Percentiles rank a stretch among this genome's conserved stretches.
Conservation (phyloP, 2,113 vertebrate species). For the Cricetomys ansorgei region DNA sequence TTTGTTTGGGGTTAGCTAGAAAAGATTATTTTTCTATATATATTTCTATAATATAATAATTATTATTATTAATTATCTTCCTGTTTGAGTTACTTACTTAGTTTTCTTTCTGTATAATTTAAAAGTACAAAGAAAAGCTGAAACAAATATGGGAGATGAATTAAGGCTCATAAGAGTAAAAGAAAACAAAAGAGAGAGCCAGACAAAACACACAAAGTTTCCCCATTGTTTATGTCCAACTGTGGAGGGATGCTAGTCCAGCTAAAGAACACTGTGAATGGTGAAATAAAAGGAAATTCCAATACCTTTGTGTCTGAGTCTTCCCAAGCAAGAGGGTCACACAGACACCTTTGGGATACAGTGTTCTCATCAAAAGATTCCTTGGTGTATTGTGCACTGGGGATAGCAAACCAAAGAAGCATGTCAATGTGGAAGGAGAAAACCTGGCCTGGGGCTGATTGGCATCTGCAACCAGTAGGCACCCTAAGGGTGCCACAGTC, state of each 20-base stretch:
- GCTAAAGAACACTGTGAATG: not conserved
- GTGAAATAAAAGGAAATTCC: not conserved
- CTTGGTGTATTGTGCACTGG: not conserved
- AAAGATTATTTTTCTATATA: conserved; percentile 16
- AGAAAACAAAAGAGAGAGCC: not conserved
- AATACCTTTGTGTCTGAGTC: not conserved
- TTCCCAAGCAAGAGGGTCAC: not conserved
- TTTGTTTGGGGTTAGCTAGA: not conserved
- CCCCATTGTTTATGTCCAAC: not conserved
- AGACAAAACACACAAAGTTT: not conserved
- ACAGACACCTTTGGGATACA: too few species aligned
- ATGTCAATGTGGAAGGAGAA: not conserved
- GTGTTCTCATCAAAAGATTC: not conserved
- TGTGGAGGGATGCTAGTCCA: not conserved
- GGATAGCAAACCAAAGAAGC: rapidly evolving
- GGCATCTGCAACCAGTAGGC: not conserved
- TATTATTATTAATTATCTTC: conserved; percentile 3
- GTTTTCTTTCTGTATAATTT: too few species aligned
- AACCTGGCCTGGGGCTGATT: rapidly evolving
- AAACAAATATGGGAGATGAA: not conserved
- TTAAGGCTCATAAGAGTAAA: conserved; percentile 9
- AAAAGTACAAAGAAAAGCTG: not conserved
- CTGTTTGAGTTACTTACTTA: not conserved
- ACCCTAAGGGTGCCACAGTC: not conserved
- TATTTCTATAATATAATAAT: too few species aligned